Evolutionary conservation across 2,113 vertebrate genomes (phyloP), one percentile per base, ranked within the genome.

Genomic region (Nerophis ophidion): DNA sequence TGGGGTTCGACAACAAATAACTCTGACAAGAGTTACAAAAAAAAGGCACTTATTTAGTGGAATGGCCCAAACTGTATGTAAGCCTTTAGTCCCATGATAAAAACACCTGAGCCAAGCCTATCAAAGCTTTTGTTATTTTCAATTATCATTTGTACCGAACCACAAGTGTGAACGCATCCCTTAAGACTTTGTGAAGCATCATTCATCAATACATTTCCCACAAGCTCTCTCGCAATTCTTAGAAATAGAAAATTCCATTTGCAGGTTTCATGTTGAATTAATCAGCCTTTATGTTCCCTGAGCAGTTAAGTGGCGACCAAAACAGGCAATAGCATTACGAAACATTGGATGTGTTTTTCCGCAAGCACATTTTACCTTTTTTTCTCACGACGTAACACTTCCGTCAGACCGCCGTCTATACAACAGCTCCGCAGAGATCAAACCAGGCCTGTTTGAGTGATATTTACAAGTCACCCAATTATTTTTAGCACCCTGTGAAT

Each of bases 401-500:
- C 50, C 62, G 76, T 48, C 60, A 67, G 70, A 63, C 71, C 62
- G 49, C 12, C 63, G 65, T 76, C 57, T 59, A 71, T 74, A 57
- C 72, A 82, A 72, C 65, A 33, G 16, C 72, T 81, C 66, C 58
- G 61, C 46, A 61, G 64, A 79, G 82, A 77, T 87, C 76, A 78
- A 76, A 76, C 76, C 70, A 46, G 15, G 51, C 51, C 63, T 70
- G 47, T 65, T 55, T 78, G 67, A 80, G 71, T 82, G 78, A 82
- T 85, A 79, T 86, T 87, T 84, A 85, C 70, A 65, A 72, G 75
- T 81, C 82, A 77, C 59, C 79, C 73, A 80, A 85, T 83, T 87
- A 86, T 90, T 84, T 86, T 84, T 80, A 86, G 76, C 68, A 60
- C 58, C 71, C 76, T 69, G 75, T 78, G 76, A 69, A 61, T 60